These are phyloP conservation scores for Thymelicus sylvestris DNA, from an alignment of 2,888 invertebrate species.

Conservation along the genomic window DNA sequence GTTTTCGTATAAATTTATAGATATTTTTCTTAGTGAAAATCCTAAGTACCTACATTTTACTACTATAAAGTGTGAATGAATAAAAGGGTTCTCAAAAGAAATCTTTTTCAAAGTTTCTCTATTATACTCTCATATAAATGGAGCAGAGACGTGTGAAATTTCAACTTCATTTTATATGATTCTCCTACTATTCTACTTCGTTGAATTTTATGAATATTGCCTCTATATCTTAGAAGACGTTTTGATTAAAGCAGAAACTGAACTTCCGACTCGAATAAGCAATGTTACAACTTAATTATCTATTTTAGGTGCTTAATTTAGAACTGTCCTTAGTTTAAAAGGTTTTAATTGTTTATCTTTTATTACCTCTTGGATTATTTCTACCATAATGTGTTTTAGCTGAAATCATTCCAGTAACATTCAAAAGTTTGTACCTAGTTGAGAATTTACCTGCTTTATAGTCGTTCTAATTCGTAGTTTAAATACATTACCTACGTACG, in stretches of 20 bases:
- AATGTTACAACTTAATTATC: not conserved
- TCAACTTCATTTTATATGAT: conserved; percentile 14
- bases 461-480: no score
- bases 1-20: not conserved
- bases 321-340: no score
- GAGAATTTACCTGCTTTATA: no score
- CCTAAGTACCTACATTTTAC: no score
- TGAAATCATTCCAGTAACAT: no score
- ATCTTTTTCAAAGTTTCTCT: conserved; percentile 19
- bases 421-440: no score
- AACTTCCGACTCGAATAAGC: not conserved
- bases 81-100: conserved; percentile 14
- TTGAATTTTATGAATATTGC: conserved; percentile 21
- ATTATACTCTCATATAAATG: conserved; percentile 16
- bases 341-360: no score
- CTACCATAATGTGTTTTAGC: no score
- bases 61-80: not conserved
- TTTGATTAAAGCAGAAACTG: conserved; percentile 12
- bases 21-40: not conserved
- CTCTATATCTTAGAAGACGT: conserved; percentile 19
- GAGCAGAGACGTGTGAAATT: conserved; percentile 18
- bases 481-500: no score
- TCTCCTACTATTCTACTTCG: conserved; percentile 9
- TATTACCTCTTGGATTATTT: no score
- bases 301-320: not conserved